These are phyloP conservation scores for Boloria selene DNA, from an alignment of 2,888 invertebrate species.

Conservation along the genomic window DNA sequence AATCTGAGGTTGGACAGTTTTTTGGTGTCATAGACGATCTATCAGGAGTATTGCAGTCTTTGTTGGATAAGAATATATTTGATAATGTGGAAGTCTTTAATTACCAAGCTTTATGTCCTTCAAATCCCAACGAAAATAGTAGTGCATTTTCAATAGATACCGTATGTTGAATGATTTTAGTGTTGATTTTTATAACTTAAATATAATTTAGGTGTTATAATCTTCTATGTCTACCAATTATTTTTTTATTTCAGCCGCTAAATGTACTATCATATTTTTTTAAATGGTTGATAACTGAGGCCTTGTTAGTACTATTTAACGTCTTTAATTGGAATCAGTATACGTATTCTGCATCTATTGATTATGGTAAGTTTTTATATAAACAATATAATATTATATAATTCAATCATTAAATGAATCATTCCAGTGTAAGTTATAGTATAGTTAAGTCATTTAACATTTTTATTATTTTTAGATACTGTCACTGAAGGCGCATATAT, in stretches of 20 bases:
- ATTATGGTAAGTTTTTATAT: constrained; percentile 41
- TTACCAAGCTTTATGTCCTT: constrained; percentile 90
- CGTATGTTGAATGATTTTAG: constrained; percentile 46
- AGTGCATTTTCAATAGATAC: constrained; percentile 59
- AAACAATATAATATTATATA: no score
- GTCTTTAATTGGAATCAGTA: constrained; percentile 56
- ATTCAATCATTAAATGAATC: no score
- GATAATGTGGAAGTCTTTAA: constrained; percentile 90
- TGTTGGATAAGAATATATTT: constrained; percentile 88
- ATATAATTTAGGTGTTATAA: neutral
- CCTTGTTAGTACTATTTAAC: constrained; percentile 55
- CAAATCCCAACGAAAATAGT: constrained; percentile 48
- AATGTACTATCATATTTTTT: constrained; percentile 57
- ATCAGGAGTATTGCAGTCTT: constrained; percentile 88
- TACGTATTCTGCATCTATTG: constrained; percentile 50
- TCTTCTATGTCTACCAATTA: neutral
- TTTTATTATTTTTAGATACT: constrained; percentile 8
- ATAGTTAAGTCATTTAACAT: neutral
- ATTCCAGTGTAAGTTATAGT: neutral
- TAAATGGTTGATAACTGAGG: constrained; percentile 65
- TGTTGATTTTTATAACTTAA: no score
- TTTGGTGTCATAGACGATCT: constrained; percentile 89
- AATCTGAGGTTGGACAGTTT: constrained; percentile 89
- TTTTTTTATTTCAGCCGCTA: constrained; percentile 62
- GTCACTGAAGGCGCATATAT: constrained; percentile 25